These are phyloP conservation scores for Sander lucioperca DNA, from an alignment of 2,113 vertebrate genomes.

Conservation along the genomic window DNA sequence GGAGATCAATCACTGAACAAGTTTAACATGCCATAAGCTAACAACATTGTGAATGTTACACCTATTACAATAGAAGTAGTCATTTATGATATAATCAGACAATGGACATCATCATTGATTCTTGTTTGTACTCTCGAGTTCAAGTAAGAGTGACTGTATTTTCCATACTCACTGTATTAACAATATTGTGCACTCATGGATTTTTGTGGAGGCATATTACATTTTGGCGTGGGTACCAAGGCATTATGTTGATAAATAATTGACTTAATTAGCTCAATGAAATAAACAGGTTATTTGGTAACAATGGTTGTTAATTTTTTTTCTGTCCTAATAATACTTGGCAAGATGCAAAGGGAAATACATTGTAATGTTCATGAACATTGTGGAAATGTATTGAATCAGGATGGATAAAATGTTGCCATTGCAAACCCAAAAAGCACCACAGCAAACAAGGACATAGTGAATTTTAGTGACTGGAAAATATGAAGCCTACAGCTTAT, in stretches of 20 bases:
- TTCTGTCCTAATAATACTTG: neutral
- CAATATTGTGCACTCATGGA: slow-evolving; percentile 75
- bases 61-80: slow-evolving; percentile 71
- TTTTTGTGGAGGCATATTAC: slow-evolving; percentile 72
- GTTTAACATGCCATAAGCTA: slow-evolving; percentile 73
- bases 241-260: slow-evolving; percentile 73
- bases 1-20: slow-evolving; percentile 77
- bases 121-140: slow-evolving; percentile 65
- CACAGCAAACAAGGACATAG: neutral
- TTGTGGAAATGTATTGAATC: neutral
- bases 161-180: slow-evolving; percentile 77
- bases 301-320: slow-evolving; percentile 28
- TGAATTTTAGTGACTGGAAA: neutral
- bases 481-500: neutral
- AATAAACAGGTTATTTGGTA: slow-evolving; percentile 79
- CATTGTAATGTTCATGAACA: neutral
- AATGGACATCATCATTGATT: slow-evolving; percentile 53
- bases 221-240: slow-evolving; percentile 76
- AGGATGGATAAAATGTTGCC: neutral
- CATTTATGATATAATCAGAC: slow-evolving; percentile 65
- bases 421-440: neutral
- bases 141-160: slow-evolving; percentile 67
- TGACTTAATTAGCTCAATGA: slow-evolving; percentile 72
- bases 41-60: slow-evolving; percentile 74
- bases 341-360: neutral